Conservation (phyloP, 2,113 vertebrate species). For the Pampusana beccarii region DNA sequence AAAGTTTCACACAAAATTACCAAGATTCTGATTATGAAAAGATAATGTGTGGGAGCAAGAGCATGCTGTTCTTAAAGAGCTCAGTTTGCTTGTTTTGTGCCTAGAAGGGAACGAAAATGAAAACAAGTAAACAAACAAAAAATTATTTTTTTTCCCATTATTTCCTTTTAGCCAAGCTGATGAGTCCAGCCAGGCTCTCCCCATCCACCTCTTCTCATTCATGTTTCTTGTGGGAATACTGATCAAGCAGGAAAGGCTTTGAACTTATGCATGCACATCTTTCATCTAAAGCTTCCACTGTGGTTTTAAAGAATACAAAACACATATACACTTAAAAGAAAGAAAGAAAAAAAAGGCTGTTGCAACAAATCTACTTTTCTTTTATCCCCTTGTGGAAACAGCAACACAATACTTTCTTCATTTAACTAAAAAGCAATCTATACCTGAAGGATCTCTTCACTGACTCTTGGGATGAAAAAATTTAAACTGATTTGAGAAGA, state of each 20-base stretch:
- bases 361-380: background rate
- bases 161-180: background rate
- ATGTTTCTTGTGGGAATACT: constrained; percentile 26
- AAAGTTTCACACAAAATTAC: background rate
- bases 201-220: background rate
- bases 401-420: background rate
- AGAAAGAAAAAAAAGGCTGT: background rate
- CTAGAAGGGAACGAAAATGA: constrained; percentile 26
- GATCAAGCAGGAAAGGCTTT: constrained; percentile 39
- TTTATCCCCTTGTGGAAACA: background rate
- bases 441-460: background rate
- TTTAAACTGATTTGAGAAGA: background rate
- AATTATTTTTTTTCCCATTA: background rate
- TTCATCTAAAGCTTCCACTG: constrained; percentile 40
- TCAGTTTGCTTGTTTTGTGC: constrained; percentile 7
- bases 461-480: background rate
- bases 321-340: background rate
- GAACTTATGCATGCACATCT: constrained; percentile 32
- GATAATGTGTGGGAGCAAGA: background rate
- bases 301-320: constrained; percentile 22
- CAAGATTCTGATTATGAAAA: background rate
- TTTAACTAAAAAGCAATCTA: background rate
- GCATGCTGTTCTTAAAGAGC: background rate
- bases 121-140: constrained; percentile 30
- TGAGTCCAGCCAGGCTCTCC: background rate